These are phyloP conservation scores for Anableps anableps DNA, from an alignment of 2,797 vertebrate genomes.

Conservation along the genomic window DNA sequence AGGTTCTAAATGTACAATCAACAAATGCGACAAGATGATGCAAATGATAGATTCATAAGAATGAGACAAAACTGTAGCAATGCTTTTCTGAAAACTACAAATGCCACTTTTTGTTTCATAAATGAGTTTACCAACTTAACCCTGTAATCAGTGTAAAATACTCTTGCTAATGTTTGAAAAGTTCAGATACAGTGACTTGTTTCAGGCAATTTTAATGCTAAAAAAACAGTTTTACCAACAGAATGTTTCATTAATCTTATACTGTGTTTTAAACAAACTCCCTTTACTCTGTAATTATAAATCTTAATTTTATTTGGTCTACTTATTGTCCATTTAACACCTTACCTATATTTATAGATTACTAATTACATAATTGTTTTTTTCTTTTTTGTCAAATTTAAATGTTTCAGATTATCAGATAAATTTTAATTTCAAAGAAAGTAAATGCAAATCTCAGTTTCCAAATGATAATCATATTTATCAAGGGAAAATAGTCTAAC, in stretches of 20 bases:
- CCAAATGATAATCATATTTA: not conserved
- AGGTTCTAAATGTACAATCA: not conserved
- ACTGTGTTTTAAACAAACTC: not conserved
- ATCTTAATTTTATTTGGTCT: not conserved
- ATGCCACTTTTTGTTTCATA: not conserved
- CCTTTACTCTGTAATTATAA: not conserved
- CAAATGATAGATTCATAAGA: not conserved
- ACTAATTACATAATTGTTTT: not conserved
- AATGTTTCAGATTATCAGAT: not conserved
- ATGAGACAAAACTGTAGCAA: not conserved
- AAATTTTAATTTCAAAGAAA: not conserved
- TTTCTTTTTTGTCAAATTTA: not conserved
- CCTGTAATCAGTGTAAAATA: not conserved
- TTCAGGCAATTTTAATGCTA: no score
- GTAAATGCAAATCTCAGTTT: not conserved
- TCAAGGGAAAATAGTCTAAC: not conserved
- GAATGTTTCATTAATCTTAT: not conserved
- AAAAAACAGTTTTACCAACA: not conserved
- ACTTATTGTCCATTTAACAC: not conserved
- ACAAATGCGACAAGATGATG: not conserved
- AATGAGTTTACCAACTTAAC: not conserved
- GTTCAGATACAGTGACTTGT: not conserved
- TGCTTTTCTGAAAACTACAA: not conserved
- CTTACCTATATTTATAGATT: not conserved
- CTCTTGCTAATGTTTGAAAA: not conserved